Evolutionary conservation across 1,140 invertebrate genomes (phyloP).

Genomic region (Sipha flava): DNA sequence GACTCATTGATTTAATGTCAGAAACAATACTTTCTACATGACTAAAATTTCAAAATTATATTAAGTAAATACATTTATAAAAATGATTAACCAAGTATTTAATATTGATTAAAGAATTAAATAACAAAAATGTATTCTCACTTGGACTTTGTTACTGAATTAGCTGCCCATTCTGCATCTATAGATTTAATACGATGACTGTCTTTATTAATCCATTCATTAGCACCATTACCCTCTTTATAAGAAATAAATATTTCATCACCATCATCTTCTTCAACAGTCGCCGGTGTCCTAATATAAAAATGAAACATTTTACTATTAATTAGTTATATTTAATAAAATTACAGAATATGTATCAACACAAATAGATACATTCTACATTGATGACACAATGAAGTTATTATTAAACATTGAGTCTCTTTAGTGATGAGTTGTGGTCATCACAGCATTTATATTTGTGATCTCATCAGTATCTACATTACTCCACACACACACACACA

Average conservation of each 20-base stretch:
- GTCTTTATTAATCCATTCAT: constrained; percentile 28
- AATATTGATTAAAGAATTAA: no score
- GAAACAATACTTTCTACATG: neutral
- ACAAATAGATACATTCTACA: neutral
- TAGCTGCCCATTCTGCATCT: neutral
- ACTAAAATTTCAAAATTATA: neutral
- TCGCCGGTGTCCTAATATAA: neutral
- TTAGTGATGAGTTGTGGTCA: no score
- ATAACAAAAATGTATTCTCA: neutral
- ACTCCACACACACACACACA: no score
- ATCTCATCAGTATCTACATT: no score
- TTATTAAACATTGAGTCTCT: no score
- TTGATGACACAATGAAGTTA: no score
- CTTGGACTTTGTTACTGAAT: neutral
- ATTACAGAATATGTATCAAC: neutral
- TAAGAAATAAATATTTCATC: constrained; percentile 23
- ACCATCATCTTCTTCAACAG: constrained; percentile 5
- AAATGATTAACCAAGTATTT: no score
- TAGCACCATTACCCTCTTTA: neutral
- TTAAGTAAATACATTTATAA: neutral
- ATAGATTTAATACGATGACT: constrained; percentile 2
- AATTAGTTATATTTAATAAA: neutral
- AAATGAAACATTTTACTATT: neutral
- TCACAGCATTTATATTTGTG: no score
- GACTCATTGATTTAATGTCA: neutral